phyloP scores from a whole-genome alignment of 2,888 invertebrate species.

The Anaspis maculata region DNA sequence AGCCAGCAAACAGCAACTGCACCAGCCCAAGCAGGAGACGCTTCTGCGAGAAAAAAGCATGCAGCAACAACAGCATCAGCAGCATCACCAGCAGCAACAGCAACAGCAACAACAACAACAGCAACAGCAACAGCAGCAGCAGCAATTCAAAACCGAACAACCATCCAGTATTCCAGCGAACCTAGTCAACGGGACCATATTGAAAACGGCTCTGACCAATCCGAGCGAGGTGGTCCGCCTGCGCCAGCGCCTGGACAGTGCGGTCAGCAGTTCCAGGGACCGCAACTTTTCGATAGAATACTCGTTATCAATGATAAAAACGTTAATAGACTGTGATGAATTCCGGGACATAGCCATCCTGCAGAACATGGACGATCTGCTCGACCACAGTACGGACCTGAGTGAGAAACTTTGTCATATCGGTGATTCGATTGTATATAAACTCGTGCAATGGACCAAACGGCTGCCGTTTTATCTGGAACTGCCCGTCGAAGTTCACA shows the following conservation, averaged over 20 bases:
- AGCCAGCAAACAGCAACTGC: slow-evolving; percentile 47
- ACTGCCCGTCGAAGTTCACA: slow-evolving; percentile 92
- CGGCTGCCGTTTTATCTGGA: slow-evolving; percentile 94
- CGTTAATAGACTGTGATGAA: slow-evolving; percentile 92
- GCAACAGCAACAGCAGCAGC: slow-evolving; percentile 40
- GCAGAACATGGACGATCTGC: slow-evolving; percentile 81
- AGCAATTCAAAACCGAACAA: slow-evolving; percentile 32
- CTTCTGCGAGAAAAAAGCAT: slow-evolving; percentile 23
- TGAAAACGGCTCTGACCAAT: slow-evolving; percentile 90
- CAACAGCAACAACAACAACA: slow-evolving; percentile 40
- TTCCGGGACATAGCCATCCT: slow-evolving; percentile 93
- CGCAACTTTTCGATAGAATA: slow-evolving; percentile 72
- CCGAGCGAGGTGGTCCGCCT: slow-evolving; percentile 88
- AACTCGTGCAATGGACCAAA: slow-evolving; percentile 98
- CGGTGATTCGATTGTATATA: slow-evolving; percentile 96
- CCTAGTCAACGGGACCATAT: slow-evolving; percentile 84
- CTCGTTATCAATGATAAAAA: slow-evolving; percentile 81
- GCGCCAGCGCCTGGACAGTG: slow-evolving; percentile 78
- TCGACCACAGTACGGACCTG: slow-evolving; percentile 85
- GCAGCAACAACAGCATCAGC: slow-evolving; percentile 40
- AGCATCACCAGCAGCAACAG: slow-evolving; percentile 40
- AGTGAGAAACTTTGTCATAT: slow-evolving; percentile 90
- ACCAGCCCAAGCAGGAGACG: slow-evolving; percentile 41
- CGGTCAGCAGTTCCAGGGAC: slow-evolving; percentile 81
- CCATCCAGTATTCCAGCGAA: slow-evolving; percentile 54